Evolutionary conservation across 2,113 vertebrate species (phyloP).

Genomic region (Oncorhynchus keta): DNA sequence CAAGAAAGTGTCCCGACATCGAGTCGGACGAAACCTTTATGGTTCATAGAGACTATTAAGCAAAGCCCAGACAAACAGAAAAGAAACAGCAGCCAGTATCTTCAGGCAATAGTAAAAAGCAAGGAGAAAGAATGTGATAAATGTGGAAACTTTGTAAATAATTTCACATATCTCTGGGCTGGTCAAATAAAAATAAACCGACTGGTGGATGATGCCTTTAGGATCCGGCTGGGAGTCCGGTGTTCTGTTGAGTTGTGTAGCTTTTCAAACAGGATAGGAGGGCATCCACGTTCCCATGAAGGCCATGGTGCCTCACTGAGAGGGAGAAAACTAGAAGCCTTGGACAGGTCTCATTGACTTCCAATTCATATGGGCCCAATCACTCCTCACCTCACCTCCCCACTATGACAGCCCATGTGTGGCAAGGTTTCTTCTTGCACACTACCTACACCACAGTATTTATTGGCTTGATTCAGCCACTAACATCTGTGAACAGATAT

Average conservation of each 20-base stretch:
- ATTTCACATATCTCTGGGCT: neutral
- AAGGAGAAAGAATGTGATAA: neutral
- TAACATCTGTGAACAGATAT: too few species aligned
- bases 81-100: neutral
- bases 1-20: neutral
- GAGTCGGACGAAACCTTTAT: neutral
- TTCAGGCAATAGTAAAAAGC: neutral
- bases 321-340: too few species aligned
- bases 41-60: neutral
- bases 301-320: neutral
- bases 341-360: too few species aligned
- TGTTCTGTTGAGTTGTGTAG: neutral
- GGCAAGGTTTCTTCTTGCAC: too few species aligned
- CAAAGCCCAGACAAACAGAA: neutral
- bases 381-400: too few species aligned
- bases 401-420: too few species aligned
- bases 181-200: neutral
- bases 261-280: neutral
- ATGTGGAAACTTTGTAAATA: neutral
- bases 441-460: too few species aligned
- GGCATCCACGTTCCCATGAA: neutral
- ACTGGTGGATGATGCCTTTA: neutral
- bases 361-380: too few species aligned
- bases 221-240: neutral
- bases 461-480: too few species aligned